phyloP scores from a whole-genome alignment of 2,113 vertebrate species.

The Epinephelus fuscoguttatus region DNA sequence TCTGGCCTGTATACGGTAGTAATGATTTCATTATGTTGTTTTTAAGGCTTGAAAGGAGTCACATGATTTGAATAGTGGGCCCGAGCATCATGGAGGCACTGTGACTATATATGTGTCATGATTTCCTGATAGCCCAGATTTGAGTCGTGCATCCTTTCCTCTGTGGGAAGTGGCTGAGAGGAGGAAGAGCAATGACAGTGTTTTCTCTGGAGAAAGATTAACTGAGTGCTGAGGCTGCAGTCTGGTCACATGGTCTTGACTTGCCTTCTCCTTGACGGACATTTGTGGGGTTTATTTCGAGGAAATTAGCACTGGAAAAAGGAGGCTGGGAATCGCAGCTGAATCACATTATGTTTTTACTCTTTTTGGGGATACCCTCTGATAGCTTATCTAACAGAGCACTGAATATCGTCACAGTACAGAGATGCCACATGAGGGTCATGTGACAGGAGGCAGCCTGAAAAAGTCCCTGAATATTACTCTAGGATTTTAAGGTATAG shows the following conservation, averaged over 20 bases:
- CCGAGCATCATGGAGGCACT: not conserved
- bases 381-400: slow-evolving; percentile 12
- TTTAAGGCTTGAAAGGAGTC: slow-evolving; percentile 12
- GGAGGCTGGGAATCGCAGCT: not conserved
- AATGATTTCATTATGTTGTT: slow-evolving; percentile 11
- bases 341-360: slow-evolving; percentile 11
- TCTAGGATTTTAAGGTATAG: slow-evolving; percentile 3
- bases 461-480: not conserved
- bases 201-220: slow-evolving; percentile 39
- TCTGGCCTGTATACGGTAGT: not conserved
- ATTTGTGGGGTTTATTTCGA: slow-evolving; percentile 19
- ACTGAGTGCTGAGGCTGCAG: slow-evolving; percentile 76
- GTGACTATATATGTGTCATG: slow-evolving; percentile 25
- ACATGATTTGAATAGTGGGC: slow-evolving; percentile 49
- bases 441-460: slow-evolving; percentile 60
- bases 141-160: not conserved
- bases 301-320: not conserved
- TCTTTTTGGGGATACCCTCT: not conserved
- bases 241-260: slow-evolving; percentile 68
- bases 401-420: slow-evolving; percentile 12
- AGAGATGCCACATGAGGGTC: slow-evolving; percentile 61
- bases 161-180: not conserved
- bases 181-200: slow-evolving; percentile 6
- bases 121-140: slow-evolving; percentile 34
- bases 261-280: slow-evolving; percentile 45